phyloP scores from a whole-genome alignment of 2,888 invertebrate genomes.

The Diarsia rubi region DNA sequence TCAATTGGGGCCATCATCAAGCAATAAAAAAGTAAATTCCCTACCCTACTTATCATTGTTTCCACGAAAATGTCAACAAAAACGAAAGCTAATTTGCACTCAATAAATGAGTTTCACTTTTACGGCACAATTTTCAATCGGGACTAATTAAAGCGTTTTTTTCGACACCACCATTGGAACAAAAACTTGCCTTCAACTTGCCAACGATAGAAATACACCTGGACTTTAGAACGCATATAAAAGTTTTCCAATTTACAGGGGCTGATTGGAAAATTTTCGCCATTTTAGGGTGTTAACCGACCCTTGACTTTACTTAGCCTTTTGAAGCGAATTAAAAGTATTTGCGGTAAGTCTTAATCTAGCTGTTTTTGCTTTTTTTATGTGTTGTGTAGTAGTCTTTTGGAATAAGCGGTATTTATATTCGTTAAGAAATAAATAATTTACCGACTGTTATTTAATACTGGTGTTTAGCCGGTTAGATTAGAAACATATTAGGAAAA shows the following conservation, averaged over 20 bases:
- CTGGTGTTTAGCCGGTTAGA: too few relatives aligned
- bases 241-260: conserved; percentile 91
- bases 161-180: conserved; percentile 78
- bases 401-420: background rate
- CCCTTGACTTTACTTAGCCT: conserved; percentile 85
- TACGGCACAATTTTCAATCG: conserved; percentile 74
- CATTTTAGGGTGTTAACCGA: conserved; percentile 89
- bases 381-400: background rate
- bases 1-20: background rate
- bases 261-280: conserved; percentile 90
- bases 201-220: conserved; percentile 88
- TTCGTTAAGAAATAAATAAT: too few relatives aligned
- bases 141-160: conserved; percentile 83
- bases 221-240: conserved; percentile 90
- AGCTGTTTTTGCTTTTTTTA: conserved; percentile 16
- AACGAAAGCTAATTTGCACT: conserved; percentile 60
- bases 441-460: too few relatives aligned
- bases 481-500: too few relatives aligned
- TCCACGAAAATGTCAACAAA: conserved; percentile 35
- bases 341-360: conserved; percentile 66
- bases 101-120: conserved; percentile 70
- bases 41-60: conserved; percentile 18
- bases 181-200: conserved; percentile 82
- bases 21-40: background rate
- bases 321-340: conserved; percentile 82